Base-by-base conservation (phyloP, 2,797 vertebrate species). In the Tadarida brasiliensis region DNA sequence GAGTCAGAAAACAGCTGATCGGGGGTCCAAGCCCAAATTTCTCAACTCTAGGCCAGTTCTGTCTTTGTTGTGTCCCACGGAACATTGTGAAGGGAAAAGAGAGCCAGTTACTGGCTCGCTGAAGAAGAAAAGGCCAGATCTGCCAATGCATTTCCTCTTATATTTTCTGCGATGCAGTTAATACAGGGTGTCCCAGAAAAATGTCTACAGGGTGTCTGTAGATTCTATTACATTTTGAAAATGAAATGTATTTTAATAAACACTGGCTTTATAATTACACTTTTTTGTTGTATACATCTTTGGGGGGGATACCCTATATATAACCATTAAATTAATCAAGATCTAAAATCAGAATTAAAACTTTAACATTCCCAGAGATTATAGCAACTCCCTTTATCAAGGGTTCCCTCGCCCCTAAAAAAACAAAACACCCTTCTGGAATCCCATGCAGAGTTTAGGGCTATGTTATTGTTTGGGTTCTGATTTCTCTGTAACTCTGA, bases 311-410 rank as follows among this genome's bases (percentile, higher is more conserved):
- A 44, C 39, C 39, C 39, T 44, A 44, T 44, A 78, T 3, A 35
- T 4, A 84, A 78, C 83, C 82, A 82, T 51, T 49, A 78, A 30
- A 30, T 74, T 51, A 74, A 71, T 85, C 19, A 73, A 96, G 70
- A 86, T 94, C 86, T 84, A 89, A 84, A 54, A 73, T 33, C 33
- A 89, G 33, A 97, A 89, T 92, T 49, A 90, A 96, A 81, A 86
- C 26, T 59, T 19, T 16, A 63, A 59, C 8, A 49, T 89, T 80
- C n/a, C 51, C 35, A 33, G 65, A 83, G 33, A 15, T 65, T 47
- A 56, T 11, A 87, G 65, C 22, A 54, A 5, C 24, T 74, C 3
- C 22, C 24, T 82, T 88, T 26, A 56, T 68, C n/a, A 35, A 51
- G 5, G 26, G 11, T 35, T 78, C 63, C 2, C 7, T 3, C 30